Conservation (phyloP, 2,888 invertebrate species). For the Monopis laevigella region DNA sequence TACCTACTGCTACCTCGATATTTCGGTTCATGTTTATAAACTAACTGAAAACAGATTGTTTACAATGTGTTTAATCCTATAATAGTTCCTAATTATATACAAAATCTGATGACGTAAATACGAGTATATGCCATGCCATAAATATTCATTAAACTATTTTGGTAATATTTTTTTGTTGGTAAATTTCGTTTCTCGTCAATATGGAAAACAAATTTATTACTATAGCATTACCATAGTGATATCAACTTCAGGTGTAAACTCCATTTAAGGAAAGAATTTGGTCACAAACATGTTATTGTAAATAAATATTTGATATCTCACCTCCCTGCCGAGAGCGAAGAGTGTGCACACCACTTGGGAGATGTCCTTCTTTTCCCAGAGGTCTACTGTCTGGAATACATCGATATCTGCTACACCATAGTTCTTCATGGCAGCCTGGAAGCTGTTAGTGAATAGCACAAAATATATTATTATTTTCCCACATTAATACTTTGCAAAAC, state of each 20-base stretch:
- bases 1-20: conserved; percentile 23
- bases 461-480: neutral
- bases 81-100: too few relatives aligned
- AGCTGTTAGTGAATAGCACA: conserved; percentile 47
- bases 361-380: conserved; percentile 95
- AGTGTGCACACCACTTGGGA: conserved; percentile 85
- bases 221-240: too few relatives aligned
- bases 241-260: too few relatives aligned
- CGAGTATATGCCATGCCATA: too few relatives aligned
- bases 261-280: too few relatives aligned
- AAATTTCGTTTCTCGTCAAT: neutral
- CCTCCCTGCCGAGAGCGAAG: conserved; percentile 86
- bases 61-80: conserved; percentile 9
- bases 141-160: too few relatives aligned
- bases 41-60: conserved; percentile 9
- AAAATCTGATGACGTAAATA: too few relatives aligned
- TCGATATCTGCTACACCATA: conserved; percentile 93
- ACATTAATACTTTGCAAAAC: too few relatives aligned
- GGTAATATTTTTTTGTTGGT: too few relatives aligned
- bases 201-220: neutral
- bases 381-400: conserved; percentile 96
- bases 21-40: conserved; percentile 23
- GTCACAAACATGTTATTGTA: too few relatives aligned
- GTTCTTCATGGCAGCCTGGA: conserved; percentile 85
- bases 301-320: conserved; percentile 36